phyloP scores from a whole-genome alignment of 92 coral and sea anemone species.

The Zoanthus sociatus region DNA sequence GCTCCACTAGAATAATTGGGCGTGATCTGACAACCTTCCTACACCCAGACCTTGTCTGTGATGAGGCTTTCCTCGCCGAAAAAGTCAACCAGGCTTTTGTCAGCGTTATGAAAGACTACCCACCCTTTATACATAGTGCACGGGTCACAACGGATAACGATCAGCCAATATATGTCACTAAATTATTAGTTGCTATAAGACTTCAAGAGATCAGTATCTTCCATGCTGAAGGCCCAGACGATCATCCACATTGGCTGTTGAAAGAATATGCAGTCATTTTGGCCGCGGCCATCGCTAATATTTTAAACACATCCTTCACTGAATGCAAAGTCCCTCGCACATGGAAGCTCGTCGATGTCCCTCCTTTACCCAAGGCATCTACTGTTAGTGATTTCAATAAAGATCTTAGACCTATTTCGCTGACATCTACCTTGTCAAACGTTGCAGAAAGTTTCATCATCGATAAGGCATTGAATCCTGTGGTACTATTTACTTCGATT shows the following conservation, averaged over 20 bases:
- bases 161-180: neutral
- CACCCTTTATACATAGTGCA: constrained; percentile 40
- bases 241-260: neutral
- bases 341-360: no score
- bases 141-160: constrained; percentile 38
- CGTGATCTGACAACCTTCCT: constrained; percentile 47
- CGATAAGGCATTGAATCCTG: no score
- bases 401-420: no score
- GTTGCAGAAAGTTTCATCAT: no score
- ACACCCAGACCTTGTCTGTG: constrained; percentile 4
- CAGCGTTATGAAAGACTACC: neutral
- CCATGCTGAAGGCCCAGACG: neutral
- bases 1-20: neutral
- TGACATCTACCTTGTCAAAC: no score
- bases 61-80: constrained; percentile 40
- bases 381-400: no score
- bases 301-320: no score
- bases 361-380: no score
- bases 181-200: neutral
- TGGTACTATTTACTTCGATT: no score
- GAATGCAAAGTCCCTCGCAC: no score
- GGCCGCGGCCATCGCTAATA: neutral
- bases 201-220: neutral
- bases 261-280: neutral
- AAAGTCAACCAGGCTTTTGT: constrained; percentile 58